Evolutionary conservation across 2,888 invertebrate genomes (phyloP).

Genomic region (Acanthosepion esculentum): DNA sequence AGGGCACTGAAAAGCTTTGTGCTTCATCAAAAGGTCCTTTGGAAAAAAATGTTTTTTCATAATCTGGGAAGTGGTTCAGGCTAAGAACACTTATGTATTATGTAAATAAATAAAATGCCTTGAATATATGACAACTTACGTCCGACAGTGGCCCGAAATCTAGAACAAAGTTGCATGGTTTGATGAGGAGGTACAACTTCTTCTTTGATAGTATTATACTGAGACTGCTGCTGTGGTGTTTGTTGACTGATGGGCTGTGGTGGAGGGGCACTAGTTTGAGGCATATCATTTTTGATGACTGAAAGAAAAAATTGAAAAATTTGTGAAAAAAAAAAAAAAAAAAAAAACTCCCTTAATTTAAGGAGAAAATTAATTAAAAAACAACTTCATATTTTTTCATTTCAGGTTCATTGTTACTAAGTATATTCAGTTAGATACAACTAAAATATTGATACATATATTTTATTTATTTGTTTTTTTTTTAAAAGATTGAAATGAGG

Average conservation of each 20-base stretch:
- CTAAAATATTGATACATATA: no score
- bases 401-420: no score
- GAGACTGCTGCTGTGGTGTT: slow-evolving; percentile 6
- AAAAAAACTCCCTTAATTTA: background rate
- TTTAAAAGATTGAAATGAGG: no score
- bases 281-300: slow-evolving; percentile 45
- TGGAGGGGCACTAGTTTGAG: background rate
- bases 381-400: no score
- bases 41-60: no score
- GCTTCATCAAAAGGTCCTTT: no score
- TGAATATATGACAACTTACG: slow-evolving; percentile 15
- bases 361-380: no score
- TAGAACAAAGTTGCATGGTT: slow-evolving; percentile 38
- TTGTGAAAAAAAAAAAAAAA: background rate
- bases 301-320: slow-evolving; percentile 25
- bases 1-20: no score
- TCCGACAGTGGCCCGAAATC: slow-evolving; percentile 43
- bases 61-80: no score
- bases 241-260: slow-evolving; percentile 1
- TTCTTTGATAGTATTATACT: slow-evolving; percentile 42
- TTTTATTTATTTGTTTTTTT: no score
- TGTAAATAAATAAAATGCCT: background rate
- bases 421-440: no score
- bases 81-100: no score
- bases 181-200: slow-evolving; percentile 37